These are phyloP conservation scores for Stichopus chloronotus DNA, from an alignment of 35 echinoderm and acorn worm genomes.

Conservation along the genomic window DNA sequence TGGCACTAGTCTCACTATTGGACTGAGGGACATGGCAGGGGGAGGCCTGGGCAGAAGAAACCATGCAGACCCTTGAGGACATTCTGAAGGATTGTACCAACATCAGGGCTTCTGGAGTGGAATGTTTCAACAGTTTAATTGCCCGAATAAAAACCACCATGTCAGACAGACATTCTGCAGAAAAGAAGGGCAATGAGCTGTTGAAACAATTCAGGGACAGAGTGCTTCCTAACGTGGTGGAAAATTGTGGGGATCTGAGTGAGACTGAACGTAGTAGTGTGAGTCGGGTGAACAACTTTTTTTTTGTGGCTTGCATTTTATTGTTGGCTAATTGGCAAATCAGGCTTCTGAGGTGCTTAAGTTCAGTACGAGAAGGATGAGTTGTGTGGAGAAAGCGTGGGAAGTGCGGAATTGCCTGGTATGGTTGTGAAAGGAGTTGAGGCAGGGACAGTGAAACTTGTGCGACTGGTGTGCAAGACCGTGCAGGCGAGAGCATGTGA, in stretches of 20 bases:
- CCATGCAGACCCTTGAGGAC: conserved; percentile 59
- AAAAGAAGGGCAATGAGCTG: conserved; percentile 75
- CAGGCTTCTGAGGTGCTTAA: conserved; percentile 36
- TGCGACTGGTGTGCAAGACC: conserved; percentile 49
- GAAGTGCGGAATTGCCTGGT: conserved; percentile 4
- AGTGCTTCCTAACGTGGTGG: conserved; percentile 63
- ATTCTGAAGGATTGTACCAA: conserved; percentile 49
- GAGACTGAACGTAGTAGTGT: conserved; percentile 25
- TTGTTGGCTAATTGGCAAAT: conserved; percentile 65
- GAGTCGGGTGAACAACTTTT: conserved; percentile 66
- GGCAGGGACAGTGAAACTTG: conserved; percentile 6
- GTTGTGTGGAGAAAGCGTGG: conserved; percentile 23
- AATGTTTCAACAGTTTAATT: conserved; percentile 42
- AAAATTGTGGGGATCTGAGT: conserved; percentile 55
- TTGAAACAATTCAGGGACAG: conserved; percentile 54
- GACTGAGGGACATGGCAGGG: conserved; percentile 61
- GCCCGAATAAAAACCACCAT: conserved; percentile 68
- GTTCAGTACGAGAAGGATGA: conserved; percentile 56
- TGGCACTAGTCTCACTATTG: conserved; percentile 40
- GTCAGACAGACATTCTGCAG: conserved; percentile 71
- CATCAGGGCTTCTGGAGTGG: conserved; percentile 1
- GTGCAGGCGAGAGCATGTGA: conserved; percentile 62
- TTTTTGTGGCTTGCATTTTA: conserved; percentile 76
- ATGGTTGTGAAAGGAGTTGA: neutral
- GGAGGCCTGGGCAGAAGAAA: conserved; percentile 56